These are phyloP conservation scores for Catamblyrhynchus diadema DNA, from an alignment of 2,797 vertebrate species.

Conservation along the genomic window DNA sequence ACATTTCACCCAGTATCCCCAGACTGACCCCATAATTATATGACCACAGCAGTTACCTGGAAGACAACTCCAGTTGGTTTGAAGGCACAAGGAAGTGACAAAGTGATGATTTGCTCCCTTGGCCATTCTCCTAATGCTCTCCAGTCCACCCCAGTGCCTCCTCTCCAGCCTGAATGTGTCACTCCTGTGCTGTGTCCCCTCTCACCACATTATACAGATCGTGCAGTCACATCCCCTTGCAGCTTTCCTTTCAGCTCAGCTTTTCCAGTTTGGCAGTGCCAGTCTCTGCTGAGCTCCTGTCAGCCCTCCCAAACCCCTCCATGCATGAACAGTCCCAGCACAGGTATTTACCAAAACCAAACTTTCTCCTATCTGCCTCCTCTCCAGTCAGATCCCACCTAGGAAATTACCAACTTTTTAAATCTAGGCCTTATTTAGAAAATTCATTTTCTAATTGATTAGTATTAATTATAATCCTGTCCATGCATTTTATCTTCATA, in stretches of 20 bases:
- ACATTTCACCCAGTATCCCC: not conserved
- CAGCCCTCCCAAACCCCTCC: not conserved
- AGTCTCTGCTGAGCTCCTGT: not conserved
- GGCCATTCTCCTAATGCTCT: not conserved
- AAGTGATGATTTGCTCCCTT: not conserved
- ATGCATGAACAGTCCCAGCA: fast-evolving
- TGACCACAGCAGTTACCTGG: not conserved
- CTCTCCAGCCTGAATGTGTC: not conserved
- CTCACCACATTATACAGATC: fast-evolving
- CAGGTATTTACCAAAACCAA: not conserved
- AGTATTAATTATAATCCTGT: not conserved
- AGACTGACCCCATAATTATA: not conserved
- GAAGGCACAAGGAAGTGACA: not conserved
- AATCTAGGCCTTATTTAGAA: not conserved
- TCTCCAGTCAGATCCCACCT: not conserved
- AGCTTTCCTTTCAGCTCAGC: not conserved
- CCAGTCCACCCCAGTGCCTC: not conserved
- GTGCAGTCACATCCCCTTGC: not conserved
- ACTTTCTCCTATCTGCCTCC: not conserved
- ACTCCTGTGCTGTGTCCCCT: not conserved
- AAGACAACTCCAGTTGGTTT: not conserved
- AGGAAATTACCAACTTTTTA: not conserved
- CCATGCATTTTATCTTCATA: not conserved
- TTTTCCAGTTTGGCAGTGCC: not conserved
- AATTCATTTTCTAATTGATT: not conserved